Evolutionary conservation across 1,140 invertebrate genomes (phyloP).

Genomic region (Brachionus angularis): DNA sequence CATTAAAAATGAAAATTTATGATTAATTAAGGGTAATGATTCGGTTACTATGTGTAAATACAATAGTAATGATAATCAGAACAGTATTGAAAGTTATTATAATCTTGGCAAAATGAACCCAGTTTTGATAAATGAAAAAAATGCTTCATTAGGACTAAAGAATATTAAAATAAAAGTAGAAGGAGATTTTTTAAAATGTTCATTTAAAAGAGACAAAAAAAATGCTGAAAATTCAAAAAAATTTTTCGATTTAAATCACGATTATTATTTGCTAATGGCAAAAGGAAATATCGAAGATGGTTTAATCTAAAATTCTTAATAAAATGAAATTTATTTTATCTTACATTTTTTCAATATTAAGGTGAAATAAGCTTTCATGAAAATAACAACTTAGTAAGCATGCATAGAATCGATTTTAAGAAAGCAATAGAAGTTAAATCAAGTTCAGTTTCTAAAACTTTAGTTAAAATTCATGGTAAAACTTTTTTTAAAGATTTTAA

Average conservation of each 20-base stretch:
- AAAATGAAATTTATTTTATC: background rate
- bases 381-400: background rate
- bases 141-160: background rate
- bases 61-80: background rate
- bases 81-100: background rate
- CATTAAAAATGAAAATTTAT: too few species aligned
- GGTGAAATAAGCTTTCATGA: background rate
- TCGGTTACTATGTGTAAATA: conserved; percentile 11
- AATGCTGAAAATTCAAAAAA: background rate
- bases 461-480: conserved; percentile 28
- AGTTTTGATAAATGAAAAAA: background rate
- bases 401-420: background rate
- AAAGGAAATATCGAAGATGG: conserved; percentile 4
- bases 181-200: background rate
- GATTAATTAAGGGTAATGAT: conserved; percentile 3
- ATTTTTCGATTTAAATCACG: conserved; percentile 15
- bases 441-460: background rate
- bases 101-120: background rate
- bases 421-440: conserved; percentile 3
- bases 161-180: background rate
- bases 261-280: conserved; percentile 30
- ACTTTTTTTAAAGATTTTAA: background rate
- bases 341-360: background rate
- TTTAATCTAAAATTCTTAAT: background rate
- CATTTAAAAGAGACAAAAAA: conserved; percentile 4